These are phyloP conservation scores for Cottoperca gobio DNA, from an alignment of 2,797 vertebrate species.

Conservation along the genomic window DNA sequence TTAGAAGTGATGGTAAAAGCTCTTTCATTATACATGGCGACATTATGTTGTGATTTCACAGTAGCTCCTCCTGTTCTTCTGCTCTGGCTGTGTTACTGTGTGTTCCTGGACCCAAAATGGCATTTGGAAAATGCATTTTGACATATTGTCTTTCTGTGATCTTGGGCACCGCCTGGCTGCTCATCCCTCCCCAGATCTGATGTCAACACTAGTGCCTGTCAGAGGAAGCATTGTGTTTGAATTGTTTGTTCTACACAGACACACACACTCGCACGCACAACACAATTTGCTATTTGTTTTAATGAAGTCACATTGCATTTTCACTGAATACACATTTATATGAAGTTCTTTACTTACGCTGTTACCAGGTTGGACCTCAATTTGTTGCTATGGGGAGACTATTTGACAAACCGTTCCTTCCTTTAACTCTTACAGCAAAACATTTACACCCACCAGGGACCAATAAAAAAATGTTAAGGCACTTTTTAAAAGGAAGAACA, in stretches of 20 bases:
- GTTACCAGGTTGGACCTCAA: not conserved
- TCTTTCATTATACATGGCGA: not conserved
- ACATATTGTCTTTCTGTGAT: conserved; percentile 64
- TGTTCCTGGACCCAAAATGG: conserved; percentile 29
- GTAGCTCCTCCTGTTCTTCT: not conserved
- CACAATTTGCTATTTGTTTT: not conserved
- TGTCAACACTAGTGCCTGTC: conserved; percentile 50
- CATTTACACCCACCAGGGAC: not conserved
- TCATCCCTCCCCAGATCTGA: conserved; percentile 57
- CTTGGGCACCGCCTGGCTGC: conserved; percentile 52
- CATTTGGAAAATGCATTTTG: conserved; percentile 62
- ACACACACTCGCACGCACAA: too few relatives aligned
- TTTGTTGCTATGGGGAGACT: not conserved
- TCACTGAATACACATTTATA: not conserved
- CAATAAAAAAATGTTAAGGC: not conserved
- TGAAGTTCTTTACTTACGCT: not conserved
- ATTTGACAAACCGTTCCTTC: not conserved
- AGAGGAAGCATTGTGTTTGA: conserved; percentile 23
- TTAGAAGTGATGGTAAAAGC: not conserved
- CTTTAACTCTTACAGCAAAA: not conserved
- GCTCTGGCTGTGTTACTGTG: not conserved
- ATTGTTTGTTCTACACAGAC: not conserved
- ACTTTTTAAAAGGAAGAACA: conserved; percentile 16
- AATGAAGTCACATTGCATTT: not conserved
- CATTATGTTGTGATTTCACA: conserved; percentile 9